Evolutionary conservation across 2,797 vertebrate species (phyloP).

Genomic region (Malurus leucopterus): DNA sequence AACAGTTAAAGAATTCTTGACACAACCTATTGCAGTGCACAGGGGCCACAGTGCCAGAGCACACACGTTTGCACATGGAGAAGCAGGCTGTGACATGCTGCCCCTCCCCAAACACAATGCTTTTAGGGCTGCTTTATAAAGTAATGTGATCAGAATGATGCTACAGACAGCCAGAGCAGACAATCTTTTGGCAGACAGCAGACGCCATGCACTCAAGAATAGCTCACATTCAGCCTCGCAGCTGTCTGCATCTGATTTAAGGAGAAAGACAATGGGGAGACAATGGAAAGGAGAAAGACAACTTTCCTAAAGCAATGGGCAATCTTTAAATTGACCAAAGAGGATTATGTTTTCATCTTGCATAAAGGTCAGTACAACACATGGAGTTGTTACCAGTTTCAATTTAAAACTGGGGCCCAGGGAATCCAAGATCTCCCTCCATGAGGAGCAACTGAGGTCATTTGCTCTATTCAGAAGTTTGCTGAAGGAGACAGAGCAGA

Average conservation of each 20-base stretch:
- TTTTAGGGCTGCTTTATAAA: background rate
- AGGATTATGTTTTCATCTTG: background rate
- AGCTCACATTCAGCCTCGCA: background rate
- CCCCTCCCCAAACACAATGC: background rate
- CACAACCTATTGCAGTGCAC: background rate
- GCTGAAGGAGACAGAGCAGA: background rate
- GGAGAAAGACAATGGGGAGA: background rate
- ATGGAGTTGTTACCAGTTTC: background rate
- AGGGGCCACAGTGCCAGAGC: background rate
- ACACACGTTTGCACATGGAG: rapidly evolving
- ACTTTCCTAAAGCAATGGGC: background rate
- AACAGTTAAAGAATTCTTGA: background rate
- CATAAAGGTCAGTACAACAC: background rate
- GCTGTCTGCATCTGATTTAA: background rate
- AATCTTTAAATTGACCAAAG: background rate
- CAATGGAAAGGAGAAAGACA: background rate
- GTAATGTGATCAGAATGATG: background rate
- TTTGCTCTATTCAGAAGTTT: background rate
- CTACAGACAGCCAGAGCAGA: background rate
- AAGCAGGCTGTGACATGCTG: background rate
- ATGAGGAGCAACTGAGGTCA: background rate
- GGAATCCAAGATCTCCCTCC: background rate
- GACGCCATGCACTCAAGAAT: background rate
- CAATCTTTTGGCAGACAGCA: background rate
- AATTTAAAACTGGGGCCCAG: background rate